phyloP scores from a whole-genome alignment of 2,797 vertebrate species.

The Enteromius mattozi region DNA sequence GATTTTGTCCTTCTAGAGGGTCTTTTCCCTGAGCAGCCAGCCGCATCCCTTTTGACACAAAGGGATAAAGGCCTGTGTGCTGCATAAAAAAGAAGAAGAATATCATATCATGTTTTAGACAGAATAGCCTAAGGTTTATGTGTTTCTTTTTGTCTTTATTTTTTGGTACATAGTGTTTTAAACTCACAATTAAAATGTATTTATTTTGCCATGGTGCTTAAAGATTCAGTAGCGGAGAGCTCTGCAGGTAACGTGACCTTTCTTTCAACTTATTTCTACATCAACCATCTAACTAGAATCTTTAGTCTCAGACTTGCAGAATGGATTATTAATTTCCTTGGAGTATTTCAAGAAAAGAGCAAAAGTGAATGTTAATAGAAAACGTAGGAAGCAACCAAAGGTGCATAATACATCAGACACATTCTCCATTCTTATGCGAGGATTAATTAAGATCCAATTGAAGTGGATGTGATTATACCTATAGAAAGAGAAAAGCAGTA shows the following conservation, averaged over 20 bases:
- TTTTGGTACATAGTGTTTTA: not conserved
- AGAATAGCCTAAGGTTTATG: not conserved
- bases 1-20: slow-evolving; percentile 86
- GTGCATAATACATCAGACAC: slow-evolving; percentile 59
- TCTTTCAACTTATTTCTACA: slow-evolving; percentile 39
- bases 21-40: slow-evolving; percentile 86
- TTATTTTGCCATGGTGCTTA: not conserved
- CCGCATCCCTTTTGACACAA: slow-evolving; percentile 86
- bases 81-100: slow-evolving; percentile 60
- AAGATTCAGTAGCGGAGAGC: not conserved
- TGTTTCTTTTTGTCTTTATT: not conserved
- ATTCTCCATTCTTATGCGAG: slow-evolving; percentile 49
- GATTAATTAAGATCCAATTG: slow-evolving; percentile 58
- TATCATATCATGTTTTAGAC: not conserved
- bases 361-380: slow-evolving; percentile 58
- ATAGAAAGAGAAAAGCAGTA: not conserved
- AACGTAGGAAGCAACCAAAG: slow-evolving; percentile 58
- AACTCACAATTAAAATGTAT: not conserved
- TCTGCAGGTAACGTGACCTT: not conserved
- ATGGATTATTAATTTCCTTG: slow-evolving; percentile 51
- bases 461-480: not conserved
- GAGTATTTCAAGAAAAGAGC: slow-evolving; percentile 42
- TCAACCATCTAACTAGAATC: slow-evolving; percentile 42
- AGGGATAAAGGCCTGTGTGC: slow-evolving; percentile 90
- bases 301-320: slow-evolving; percentile 65